Conservation (phyloP, 2,888 invertebrate genomes). For the Vesta saturnalis region DNA sequence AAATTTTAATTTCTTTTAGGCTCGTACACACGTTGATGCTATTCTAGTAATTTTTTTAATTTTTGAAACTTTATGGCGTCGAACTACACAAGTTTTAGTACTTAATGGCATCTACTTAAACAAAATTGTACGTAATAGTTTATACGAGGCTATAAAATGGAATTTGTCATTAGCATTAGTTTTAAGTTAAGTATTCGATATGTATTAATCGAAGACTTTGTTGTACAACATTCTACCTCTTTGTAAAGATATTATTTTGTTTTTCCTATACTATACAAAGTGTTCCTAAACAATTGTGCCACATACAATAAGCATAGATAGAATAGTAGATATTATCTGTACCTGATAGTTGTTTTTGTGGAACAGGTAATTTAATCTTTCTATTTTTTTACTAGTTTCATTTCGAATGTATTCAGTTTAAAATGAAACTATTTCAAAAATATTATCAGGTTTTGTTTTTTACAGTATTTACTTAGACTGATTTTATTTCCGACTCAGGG, state of each 20-base stretch:
- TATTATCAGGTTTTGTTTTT: not conserved
- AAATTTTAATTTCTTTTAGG: constrained; percentile 44
- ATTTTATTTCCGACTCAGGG: constrained; percentile 55
- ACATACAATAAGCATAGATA: constrained; percentile 44
- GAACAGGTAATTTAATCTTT: constrained; percentile 27
- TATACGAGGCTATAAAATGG: not conserved
- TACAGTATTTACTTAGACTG: constrained; percentile 51
- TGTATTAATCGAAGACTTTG: not conserved
- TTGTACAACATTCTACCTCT: constrained; percentile 51
- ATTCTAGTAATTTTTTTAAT: not conserved
- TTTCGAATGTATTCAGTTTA: not conserved
- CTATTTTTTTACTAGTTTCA: constrained; percentile 13
- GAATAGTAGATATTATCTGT: constrained; percentile 42
- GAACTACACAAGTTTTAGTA: constrained; percentile 8
- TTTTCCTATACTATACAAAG: constrained; percentile 41
- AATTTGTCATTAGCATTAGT: constrained; percentile 9
- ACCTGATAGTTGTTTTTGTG: constrained; percentile 49
- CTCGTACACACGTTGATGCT: constrained; percentile 8
- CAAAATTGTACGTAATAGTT: not conserved
- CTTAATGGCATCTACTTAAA: constrained; percentile 14
- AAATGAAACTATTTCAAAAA: not conserved
- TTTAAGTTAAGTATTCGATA: constrained; percentile 10
- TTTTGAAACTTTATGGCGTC: constrained; percentile 3
- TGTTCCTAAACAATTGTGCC: constrained; percentile 52
- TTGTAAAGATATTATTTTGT: constrained; percentile 49